Base-by-base conservation (phyloP, 2,113 vertebrate species). In the Hymenochirus boettgeri region DNA sequence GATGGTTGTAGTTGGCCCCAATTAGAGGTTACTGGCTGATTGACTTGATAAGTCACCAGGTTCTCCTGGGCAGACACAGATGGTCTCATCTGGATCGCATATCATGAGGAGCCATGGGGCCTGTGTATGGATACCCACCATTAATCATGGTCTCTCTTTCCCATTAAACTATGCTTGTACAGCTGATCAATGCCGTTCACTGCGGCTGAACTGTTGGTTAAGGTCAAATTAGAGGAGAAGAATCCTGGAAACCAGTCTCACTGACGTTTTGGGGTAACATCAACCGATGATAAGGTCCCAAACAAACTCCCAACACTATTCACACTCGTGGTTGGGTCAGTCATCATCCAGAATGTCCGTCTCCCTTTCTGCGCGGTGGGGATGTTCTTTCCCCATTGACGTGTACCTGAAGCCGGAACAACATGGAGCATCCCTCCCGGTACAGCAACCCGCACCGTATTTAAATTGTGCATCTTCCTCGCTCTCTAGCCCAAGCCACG, bases 341-440 rank as follows among this genome's bases (percentile, higher is more conserved):
- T 98, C 96, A 13, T 99, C 96, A 0, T 99, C 96, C 63, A 99
- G 82, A 73, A 99, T 99, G 77, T 98, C 96, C 0, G 96, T 99
- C 82, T 99, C 96, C 33, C 96, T 83, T 70, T 98, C 95, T 0
- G 90, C 77, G n/a, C 25, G 81, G 83, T 60, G 81, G 75, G 0
- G 19, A 45, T 0, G 74, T 52, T 0, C 79, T 72, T 1, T 86
- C 86, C 1, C 96, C 96, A 0, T 99, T 99, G 55, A 97, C 91
- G 0, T 99, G 96, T 61, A 99, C 89, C 80, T 97, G 95, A n/a
- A 55, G 94, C 96, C 0, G 96, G 96, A 47, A 99, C 93, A 1
- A 97, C 73, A 0, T 92, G 94, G 8, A 89, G 80, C 11, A 75
- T 82, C 0, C 82, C 86, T 0, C 69, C 79, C 1, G 81, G 80